Base-by-base conservation (phyloP, 1,140 invertebrate genomes). In the Camponotus pennsylvanicus region DNA sequence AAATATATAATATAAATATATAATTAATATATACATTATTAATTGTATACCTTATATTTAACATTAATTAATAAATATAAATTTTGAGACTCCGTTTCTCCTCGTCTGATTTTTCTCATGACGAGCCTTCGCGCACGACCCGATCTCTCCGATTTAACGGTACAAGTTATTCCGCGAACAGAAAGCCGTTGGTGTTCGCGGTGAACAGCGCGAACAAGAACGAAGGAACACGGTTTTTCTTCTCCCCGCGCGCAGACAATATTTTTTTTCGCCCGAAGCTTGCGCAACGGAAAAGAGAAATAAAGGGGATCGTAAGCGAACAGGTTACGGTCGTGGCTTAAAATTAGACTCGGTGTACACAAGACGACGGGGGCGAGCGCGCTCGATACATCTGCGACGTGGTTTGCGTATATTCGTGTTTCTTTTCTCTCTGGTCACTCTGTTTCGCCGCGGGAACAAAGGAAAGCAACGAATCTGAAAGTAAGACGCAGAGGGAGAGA, bases 391-490 rank as follows among this genome's bases (percentile, higher is more conserved):
- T 82, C 71, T 61, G 67, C 77, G 55, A 71, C 67, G 49, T 52
- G 40, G 40, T 21, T 45, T 52, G 52, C 13, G 45, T 18, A 52
- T 61, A 45, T 45, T 83, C 79, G 40, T 63, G 55, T 83, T 83
- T 42, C 40, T 80, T 45, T 69, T 32, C 37, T 59, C 32, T 59
- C 32, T 37, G 61, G 59, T 85, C 21, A 85, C 61, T 78, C 21
- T 13, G 79, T 55, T 64, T 57, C 82, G 63, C 61, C 21, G 34
- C 73, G 73, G 59, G 59, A 67, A 85, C 82, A 85, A 85, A 85
- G 82, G 82, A 78, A 78, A 42, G 69, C 66, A 71, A 79, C 83
- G 83, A 85, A 63, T 15, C 49, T 42, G 83, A 78, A 79, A 85
- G 64, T 55, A 40, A 64, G 66, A 86, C 40, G 13, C 40, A 37